Evolutionary conservation across 2,888 invertebrate species (phyloP).

Genomic region (Hyposoter didymator): DNA sequence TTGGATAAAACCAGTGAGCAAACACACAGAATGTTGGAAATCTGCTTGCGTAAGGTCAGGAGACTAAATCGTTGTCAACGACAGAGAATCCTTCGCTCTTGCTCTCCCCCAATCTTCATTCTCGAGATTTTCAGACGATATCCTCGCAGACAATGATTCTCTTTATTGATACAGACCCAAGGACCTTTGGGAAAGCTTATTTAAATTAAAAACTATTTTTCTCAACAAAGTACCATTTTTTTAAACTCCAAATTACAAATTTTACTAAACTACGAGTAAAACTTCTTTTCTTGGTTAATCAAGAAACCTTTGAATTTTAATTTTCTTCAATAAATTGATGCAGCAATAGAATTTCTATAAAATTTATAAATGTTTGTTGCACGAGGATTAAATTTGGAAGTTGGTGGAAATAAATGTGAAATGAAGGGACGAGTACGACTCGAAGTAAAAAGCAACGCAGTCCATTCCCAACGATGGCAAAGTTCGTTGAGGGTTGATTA

Average conservation of each 20-base stretch:
- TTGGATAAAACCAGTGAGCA: conserved; percentile 55
- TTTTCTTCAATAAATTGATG: background rate
- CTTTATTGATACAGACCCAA: conserved; percentile 30
- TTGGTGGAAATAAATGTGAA: background rate
- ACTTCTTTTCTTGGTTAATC: background rate
- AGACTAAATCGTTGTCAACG: conserved; percentile 56
- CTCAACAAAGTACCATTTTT: background rate
- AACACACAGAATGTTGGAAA: conserved; percentile 51
- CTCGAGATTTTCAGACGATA: conserved; percentile 50
- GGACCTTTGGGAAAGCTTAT: conserved; percentile 20
- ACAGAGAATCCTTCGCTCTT: conserved; percentile 37
- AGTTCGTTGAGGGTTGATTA: conserved; percentile 9
- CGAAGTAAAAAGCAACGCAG: conserved; percentile 13
- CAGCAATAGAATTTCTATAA: background rate
- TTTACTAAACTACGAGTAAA: background rate
- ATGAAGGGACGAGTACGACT: background rate
- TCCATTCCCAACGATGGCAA: conserved; percentile 16
- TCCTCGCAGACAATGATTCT: conserved; percentile 39
- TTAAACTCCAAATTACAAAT: background rate
- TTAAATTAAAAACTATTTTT: conserved; percentile 29
- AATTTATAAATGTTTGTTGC: background rate
- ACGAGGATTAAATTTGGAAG: background rate
- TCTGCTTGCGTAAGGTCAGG: conserved; percentile 68
- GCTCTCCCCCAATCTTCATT: conserved; percentile 46
- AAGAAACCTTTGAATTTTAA: background rate